Conservation (phyloP, 2,888 invertebrate genomes). For the Agrochola circellaris region DNA sequence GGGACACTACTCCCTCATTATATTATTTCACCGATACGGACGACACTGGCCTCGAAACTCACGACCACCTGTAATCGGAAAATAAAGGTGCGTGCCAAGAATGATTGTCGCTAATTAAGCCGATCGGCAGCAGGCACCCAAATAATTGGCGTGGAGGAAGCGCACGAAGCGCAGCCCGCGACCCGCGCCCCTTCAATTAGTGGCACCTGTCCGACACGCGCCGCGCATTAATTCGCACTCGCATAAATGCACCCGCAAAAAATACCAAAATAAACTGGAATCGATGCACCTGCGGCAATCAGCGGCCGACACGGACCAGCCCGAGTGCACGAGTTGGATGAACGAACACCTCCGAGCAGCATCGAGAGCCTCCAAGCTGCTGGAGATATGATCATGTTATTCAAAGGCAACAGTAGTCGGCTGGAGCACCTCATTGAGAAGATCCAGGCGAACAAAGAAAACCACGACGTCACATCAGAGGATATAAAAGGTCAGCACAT, state of each 20-base stretch:
- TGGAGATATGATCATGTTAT: conserved; percentile 93
- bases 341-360: conserved; percentile 53
- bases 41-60: conserved; percentile 50
- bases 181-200: conserved; percentile 86
- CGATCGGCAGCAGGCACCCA: conserved; percentile 83
- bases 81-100: conserved; percentile 81
- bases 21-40: conserved; percentile 48
- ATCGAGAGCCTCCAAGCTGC: conserved; percentile 52
- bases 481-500: conserved; percentile 87
- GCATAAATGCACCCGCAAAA: conserved; percentile 85
- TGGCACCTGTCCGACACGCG: conserved; percentile 88
- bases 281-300: conserved; percentile 88
- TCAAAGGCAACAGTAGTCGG: conserved; percentile 96
- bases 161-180: conserved; percentile 79
- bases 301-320: conserved; percentile 65
- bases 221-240: conserved; percentile 87
- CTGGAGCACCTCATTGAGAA: conserved; percentile 96
- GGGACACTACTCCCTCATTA: conserved; percentile 50
- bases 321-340: conserved; percentile 65
- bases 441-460: conserved; percentile 96
- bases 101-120: conserved; percentile 80
- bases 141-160: conserved; percentile 89
- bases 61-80: conserved; percentile 76
- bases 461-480: conserved; percentile 90
- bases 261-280: conserved; percentile 87